Percentiles rank a stretch among this genome's conserved stretches.
These are phyloP conservation scores for Pteropus alecto DNA, from an alignment of 2,113 vertebrate species.

Conservation along the genomic window DNA sequence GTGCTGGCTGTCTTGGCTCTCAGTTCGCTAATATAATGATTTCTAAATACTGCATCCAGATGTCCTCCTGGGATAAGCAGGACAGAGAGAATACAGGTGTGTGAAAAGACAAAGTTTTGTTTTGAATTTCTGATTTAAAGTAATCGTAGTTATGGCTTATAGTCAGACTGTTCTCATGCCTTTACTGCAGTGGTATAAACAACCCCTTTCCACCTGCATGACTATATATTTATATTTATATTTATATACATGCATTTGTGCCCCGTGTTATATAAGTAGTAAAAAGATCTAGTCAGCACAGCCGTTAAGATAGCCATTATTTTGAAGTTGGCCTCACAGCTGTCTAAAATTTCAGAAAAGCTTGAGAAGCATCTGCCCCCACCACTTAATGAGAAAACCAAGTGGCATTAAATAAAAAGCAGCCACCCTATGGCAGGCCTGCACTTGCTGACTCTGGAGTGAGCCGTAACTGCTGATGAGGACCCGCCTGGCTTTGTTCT, in stretches of 20 bases:
- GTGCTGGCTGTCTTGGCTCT: not conserved
- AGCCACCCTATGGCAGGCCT: not conserved
- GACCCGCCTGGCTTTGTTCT: not conserved
- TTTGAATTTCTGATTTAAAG: conserved; percentile 31
- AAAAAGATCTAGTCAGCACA: not conserved
- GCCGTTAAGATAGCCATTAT: not conserved
- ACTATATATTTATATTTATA: too few species aligned
- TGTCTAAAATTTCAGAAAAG: conserved; percentile 21
- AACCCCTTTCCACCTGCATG: not conserved
- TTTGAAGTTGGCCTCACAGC: not conserved
- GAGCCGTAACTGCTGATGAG: not conserved
- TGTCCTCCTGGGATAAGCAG: conserved; percentile 40
- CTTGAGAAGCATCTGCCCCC: not conserved
- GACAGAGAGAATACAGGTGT: not conserved
- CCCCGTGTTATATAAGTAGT: not conserved
- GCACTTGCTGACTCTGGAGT: not conserved
- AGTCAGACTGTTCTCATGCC: not conserved
- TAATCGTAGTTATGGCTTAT: not conserved
- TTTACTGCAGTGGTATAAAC: not conserved
- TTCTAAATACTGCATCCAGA: conserved; percentile 37
- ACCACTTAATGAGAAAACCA: conserved; percentile 34
- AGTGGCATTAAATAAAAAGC: not conserved
- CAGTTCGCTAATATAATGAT: not conserved
- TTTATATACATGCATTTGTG: not conserved
- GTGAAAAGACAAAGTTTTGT: not conserved